Percentiles rank a stretch among this genome's conserved stretches.
Evolutionary conservation across 1,140 invertebrate genomes (phyloP).

Genomic region (Triops cancriformis): DNA sequence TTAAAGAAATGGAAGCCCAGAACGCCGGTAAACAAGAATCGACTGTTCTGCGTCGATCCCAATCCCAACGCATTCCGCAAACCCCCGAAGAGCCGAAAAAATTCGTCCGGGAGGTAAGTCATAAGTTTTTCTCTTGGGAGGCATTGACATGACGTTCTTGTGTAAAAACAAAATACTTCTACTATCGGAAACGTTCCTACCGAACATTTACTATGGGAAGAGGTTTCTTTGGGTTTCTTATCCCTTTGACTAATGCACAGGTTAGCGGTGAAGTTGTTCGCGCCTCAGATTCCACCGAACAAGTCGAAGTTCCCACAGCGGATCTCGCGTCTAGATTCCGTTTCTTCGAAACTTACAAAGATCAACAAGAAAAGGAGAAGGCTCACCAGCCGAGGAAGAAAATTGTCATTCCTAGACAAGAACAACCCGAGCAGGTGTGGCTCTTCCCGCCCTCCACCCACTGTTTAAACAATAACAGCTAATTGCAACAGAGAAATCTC

Average conservation of each 20-base stretch:
- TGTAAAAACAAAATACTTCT: not conserved
- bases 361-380: constrained; percentile 47
- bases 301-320: constrained; percentile 65
- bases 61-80: constrained; percentile 25
- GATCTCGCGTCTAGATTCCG: constrained; percentile 76
- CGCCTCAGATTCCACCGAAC: constrained; percentile 58
- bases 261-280: constrained; percentile 61
- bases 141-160: too few species aligned
- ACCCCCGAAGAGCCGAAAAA: constrained; percentile 1
- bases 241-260: constrained; percentile 36
- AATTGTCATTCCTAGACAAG: not conserved
- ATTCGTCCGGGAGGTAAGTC: constrained; percentile 4
- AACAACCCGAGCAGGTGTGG: constrained; percentile 10
- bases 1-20: constrained; percentile 69
- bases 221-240: not conserved
- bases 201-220: not conserved
- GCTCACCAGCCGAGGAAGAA: constrained; percentile 60
- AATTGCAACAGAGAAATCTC: too few species aligned
- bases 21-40: constrained; percentile 23
- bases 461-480: too few species aligned
- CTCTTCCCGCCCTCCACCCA: not conserved
- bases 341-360: constrained; percentile 80
- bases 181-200: not conserved
- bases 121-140: not conserved
- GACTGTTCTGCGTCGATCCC: constrained; percentile 18